These are phyloP conservation scores for Xiphorhynchus elegans DNA, from an alignment of 2,113 vertebrate species.

Conservation along the genomic window DNA sequence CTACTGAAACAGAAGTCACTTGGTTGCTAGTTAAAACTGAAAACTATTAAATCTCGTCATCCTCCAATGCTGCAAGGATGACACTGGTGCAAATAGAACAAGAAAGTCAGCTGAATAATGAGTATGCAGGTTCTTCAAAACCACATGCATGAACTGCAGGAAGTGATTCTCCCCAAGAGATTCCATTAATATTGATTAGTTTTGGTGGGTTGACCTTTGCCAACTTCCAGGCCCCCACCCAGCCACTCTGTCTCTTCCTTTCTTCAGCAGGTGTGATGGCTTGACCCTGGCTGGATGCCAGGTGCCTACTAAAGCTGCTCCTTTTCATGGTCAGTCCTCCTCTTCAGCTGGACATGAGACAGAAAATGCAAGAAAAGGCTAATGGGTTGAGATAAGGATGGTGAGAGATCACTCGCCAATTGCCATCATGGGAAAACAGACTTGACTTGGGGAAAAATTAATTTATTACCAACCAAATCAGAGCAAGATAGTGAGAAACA, in stretches of 20 bases:
- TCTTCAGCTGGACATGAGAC: neutral
- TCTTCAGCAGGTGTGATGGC: neutral
- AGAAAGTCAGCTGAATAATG: neutral
- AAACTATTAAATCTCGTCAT: neutral
- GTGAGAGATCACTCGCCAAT: neutral
- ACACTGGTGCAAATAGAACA: neutral
- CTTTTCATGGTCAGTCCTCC: neutral
- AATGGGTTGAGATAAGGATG: rapidly evolving
- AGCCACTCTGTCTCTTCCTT: neutral
- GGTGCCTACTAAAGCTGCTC: neutral
- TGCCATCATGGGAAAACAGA: neutral
- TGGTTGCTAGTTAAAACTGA: neutral
- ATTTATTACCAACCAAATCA: neutral
- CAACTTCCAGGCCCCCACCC: neutral
- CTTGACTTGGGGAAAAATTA: rapidly evolving
- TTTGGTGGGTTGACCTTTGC: neutral
- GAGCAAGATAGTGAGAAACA: neutral
- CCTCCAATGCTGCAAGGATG: neutral
- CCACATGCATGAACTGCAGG: neutral
- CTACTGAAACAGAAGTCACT: neutral
- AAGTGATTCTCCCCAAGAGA: neutral
- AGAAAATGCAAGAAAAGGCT: neutral
- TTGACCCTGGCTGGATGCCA: neutral
- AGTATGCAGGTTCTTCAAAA: neutral
- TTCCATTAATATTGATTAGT: neutral